Evolutionary conservation across 2,888 invertebrate species (phyloP), one percentile per base, ranked within the genome.

Genomic region (Linnaemya tessellans): DNA sequence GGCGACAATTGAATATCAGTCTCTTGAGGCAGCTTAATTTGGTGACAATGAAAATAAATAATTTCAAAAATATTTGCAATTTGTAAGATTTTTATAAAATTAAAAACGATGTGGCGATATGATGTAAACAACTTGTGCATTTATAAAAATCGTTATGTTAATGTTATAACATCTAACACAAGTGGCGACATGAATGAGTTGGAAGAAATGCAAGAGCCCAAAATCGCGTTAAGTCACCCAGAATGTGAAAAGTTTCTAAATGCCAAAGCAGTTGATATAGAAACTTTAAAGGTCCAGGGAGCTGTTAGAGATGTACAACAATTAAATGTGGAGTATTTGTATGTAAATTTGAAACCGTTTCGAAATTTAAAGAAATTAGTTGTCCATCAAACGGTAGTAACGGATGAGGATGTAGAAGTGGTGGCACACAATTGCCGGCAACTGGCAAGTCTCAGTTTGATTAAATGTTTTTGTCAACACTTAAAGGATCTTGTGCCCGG

Each of bases 391-490:
- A 70, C 54, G 64, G 15, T 22, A 0, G 18, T 81, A 11, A 70
- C 68, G 10, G 35, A 81, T 81, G 75, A 70, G 11, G 56, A 68
- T 56, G 5, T 81, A 3, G 11, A 56, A 20, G 22, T 46, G 0
- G 30, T 81, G 13, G 41, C 8, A 0, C 0, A 22, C 20, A 56
- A 70, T 38, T 81, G 75, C 46, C 4, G 3, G 3, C 75, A 75
- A 22, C 38, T 81, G 15, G 18, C 3, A 25, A 64, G 68, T 35
- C 25, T 81, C 2, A 54, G 56, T 18, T 20, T 81, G 22, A 64
- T 81, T 5, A 56, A 81, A 75, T 81, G 81, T 49, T 75, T 62
- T 15, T 75, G 81, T 20, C 15, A 70, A 20, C 46, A 81, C 38
- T 64, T 70, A 13, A 22, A 56, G 1, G 7, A 10, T 9, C 1